Base-by-base conservation (phyloP, 2,797 vertebrate genomes). In the Fistularia commersonii region DNA sequence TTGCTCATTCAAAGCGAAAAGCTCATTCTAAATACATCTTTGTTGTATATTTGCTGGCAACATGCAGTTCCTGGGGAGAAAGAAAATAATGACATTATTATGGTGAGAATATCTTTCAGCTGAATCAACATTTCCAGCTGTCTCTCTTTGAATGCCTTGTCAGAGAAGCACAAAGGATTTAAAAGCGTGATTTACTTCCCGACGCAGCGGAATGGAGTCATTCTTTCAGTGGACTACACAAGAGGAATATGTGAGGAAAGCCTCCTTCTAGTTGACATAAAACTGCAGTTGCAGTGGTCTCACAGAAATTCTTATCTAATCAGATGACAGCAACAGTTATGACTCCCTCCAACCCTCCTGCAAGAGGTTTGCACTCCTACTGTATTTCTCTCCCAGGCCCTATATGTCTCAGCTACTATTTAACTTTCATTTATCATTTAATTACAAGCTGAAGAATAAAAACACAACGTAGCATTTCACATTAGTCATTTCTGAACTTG, bases 211-310 rank as follows among this genome's bases (percentile, higher is more conserved):
- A 41, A 43, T 23, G 8, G 23, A 51, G 37, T 46, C 46, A 46
- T 40, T 69, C 76, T 77, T 82, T 81, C 51, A 71, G 61, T 79
- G 64, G 49, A 72, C 61, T 51, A 76, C 64, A 68, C 77, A 74
- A 71, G 54, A 72, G 58, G 52, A 80, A 73, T 55, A 48, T 54
- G 74, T 66, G 61, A 67, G 66, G 56, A 75, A 77, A 36, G 46
- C 45, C 45, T 63, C 48, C 36, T 64, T 66, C 57, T 44, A 11
- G 38, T 56, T 49, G 64, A 54, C 52, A 61, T 61, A 51, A 75
- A 51, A 32, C 50, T 11, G 51, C 43, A 69, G 35, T 12, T 59
- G 51, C 39, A 54, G 45, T 13, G 39, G 54, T 43, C 42, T 13
- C 57, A 54, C 49, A 61, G 41, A 64, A 39, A 73, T 72, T 45